phyloP scores from a whole-genome alignment of 2,888 invertebrate genomes.

The Ennomos erosarius region DNA sequence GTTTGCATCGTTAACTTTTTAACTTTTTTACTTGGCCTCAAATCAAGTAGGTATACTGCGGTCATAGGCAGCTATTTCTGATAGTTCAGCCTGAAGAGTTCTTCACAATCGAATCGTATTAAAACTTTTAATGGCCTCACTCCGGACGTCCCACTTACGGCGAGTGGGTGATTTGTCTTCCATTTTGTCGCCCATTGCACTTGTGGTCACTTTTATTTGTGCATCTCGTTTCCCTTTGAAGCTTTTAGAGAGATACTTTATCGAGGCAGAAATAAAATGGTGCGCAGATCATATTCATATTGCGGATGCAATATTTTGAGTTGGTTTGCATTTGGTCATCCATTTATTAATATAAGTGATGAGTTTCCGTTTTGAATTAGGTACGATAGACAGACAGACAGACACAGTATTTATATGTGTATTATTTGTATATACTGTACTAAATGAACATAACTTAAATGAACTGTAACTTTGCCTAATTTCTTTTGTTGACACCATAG shows the following conservation, averaged over 20 bases:
- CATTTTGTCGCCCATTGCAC: conserved; percentile 33
- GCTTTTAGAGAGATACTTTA: conserved; percentile 23
- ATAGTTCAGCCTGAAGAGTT: conserved; percentile 1
- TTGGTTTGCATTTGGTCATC: conserved; percentile 13
- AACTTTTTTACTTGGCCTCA: too few relatives aligned
- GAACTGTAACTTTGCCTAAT: too few relatives aligned
- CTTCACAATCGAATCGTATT: conserved; percentile 42
- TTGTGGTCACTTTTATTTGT: conserved; percentile 32
- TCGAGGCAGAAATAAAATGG: conserved; percentile 20
- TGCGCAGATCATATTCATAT: conserved; percentile 12
- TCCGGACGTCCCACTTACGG: conserved; percentile 49
- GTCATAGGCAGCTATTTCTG: too few relatives aligned
- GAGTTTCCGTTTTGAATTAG: too few relatives aligned
- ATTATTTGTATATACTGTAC: too few relatives aligned
- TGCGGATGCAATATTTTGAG: conserved; percentile 27
- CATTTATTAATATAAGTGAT: too few relatives aligned
- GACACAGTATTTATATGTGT: too few relatives aligned
- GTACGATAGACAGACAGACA: too few relatives aligned
- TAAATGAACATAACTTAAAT: too few relatives aligned
- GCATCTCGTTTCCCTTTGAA: conserved; percentile 26
- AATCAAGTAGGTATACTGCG: too few relatives aligned
- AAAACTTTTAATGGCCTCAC: conserved; percentile 54
- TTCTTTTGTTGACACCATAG: too few relatives aligned
- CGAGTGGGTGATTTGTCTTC: conserved; percentile 37
- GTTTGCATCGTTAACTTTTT: too few relatives aligned